phyloP scores from a whole-genome alignment of 2,888 invertebrate species.

The Nemapogon koenigi region DNA sequence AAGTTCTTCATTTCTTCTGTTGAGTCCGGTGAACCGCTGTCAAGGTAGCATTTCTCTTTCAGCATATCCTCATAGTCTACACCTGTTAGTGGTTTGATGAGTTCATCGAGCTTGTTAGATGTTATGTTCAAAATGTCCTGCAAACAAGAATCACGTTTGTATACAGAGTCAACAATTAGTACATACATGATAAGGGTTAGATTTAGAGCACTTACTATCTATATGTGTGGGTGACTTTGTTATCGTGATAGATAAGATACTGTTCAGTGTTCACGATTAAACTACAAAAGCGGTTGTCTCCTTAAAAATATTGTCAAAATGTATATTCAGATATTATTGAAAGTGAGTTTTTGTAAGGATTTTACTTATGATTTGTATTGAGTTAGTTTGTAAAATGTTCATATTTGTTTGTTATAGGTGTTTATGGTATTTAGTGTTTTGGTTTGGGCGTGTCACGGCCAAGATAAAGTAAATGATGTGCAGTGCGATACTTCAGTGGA shows the following conservation, averaged over 20 bases:
- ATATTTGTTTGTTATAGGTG: conserved; percentile 51
- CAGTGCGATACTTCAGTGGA: conserved; percentile 39
- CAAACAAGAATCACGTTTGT: conserved; percentile 26
- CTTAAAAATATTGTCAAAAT: conserved; percentile 25
- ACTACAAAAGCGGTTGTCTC: conserved; percentile 1
- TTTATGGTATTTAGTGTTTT: conserved; percentile 48
- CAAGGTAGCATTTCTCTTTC: conserved; percentile 35
- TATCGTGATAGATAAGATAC: conserved; percentile 7
- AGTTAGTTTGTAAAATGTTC: not conserved
- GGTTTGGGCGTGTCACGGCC: conserved; percentile 32
- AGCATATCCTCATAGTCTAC: conserved; percentile 35
- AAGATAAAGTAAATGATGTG: conserved; percentile 22
- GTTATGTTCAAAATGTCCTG: conserved; percentile 67
- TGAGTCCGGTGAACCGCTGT: conserved; percentile 48
- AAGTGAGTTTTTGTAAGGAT: conserved; percentile 54
- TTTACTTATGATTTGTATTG: not conserved
- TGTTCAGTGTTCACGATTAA: conserved; percentile 7
- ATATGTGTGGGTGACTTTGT: not conserved
- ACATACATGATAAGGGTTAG: not conserved
- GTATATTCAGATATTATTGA: conserved; percentile 30
- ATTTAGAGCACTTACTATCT: not conserved
- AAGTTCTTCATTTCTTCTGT: conserved; percentile 61
- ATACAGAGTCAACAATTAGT: not conserved
- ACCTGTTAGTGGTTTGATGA: conserved; percentile 55
- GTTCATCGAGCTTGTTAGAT: conserved; percentile 63